Percentiles rank a stretch among this genome's conserved stretches.
Evolutionary conservation across 2,888 invertebrate genomes (phyloP).

Genomic region (Papilio elwesi): DNA sequence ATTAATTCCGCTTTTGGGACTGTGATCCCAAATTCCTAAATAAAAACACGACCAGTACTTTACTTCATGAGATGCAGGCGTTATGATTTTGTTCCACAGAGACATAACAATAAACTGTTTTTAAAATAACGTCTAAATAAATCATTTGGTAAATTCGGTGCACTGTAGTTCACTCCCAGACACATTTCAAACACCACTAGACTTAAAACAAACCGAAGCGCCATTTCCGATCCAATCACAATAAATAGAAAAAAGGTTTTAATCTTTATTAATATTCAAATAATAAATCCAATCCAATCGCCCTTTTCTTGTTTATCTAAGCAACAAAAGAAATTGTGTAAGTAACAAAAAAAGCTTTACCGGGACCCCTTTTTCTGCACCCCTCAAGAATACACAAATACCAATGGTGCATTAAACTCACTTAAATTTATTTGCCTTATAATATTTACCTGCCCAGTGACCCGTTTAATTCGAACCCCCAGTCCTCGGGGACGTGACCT

Average conservation of each 20-base stretch:
- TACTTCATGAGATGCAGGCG: too few relatives aligned
- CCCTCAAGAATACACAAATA: constrained; percentile 65
- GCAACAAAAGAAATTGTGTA: constrained; percentile 25
- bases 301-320: constrained; percentile 6
- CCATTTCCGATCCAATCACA: too few relatives aligned
- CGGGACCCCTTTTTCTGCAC: constrained; percentile 47
- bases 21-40: too few relatives aligned
- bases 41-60: too few relatives aligned
- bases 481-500: constrained; percentile 65
- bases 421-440: constrained; percentile 79
- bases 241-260: neutral
- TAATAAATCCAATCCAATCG: neutral
- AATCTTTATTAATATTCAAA: neutral
- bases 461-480: constrained; percentile 74
- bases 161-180: too few relatives aligned
- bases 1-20: neutral
- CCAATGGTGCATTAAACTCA: constrained; percentile 79
- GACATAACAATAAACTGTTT: too few relatives aligned
- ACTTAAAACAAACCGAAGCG: too few relatives aligned
- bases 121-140: too few relatives aligned
- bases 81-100: too few relatives aligned
- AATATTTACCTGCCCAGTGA: constrained; percentile 81
- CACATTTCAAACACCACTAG: too few relatives aligned
- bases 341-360: constrained; percentile 38
- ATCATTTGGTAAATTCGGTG: too few relatives aligned